A percentile compares a stretch with the other conserved stretches of the same genome.
phyloP scores from a whole-genome alignment of 2,888 invertebrate genomes.

The Incurvaria masculella region DNA sequence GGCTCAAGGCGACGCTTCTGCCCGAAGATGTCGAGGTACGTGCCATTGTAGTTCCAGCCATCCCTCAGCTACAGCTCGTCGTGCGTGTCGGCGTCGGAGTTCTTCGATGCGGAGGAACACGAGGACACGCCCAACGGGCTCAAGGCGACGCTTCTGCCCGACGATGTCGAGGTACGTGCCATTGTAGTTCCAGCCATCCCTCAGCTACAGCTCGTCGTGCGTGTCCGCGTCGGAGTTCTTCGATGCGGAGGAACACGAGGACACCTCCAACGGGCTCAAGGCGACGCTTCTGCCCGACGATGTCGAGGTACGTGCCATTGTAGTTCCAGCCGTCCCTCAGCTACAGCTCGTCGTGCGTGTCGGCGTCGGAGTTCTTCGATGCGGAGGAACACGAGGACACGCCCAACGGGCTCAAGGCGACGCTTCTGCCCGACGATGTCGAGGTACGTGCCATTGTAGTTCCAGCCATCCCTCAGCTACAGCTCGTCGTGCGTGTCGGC shows the following conservation, averaged over 20 bases:
- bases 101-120: constrained; percentile 76
- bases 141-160: constrained; percentile 25
- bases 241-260: constrained; percentile 69
- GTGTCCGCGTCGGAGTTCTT: constrained; percentile 76
- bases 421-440: too few relatives aligned
- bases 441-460: constrained; percentile 51
- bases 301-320: constrained; percentile 49
- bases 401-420: too few relatives aligned
- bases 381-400: constrained; percentile 66
- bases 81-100: constrained; percentile 72
- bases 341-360: constrained; percentile 73
- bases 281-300: too few relatives aligned
- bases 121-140: constrained; percentile 33
- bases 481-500: constrained; percentile 74
- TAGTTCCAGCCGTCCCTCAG: constrained; percentile 64
- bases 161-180: constrained; percentile 34
- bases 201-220: constrained; percentile 74
- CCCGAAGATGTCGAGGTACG: constrained; percentile 28
- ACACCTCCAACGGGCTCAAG: too few relatives aligned
- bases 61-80: constrained; percentile 75
- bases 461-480: constrained; percentile 66
- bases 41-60: constrained; percentile 54
- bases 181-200: constrained; percentile 61
- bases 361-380: constrained; percentile 77
- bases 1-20: constrained; percentile 25